Base-by-base conservation (phyloP, 2,797 vertebrate species). In the Hozukius guyotensis region DNA sequence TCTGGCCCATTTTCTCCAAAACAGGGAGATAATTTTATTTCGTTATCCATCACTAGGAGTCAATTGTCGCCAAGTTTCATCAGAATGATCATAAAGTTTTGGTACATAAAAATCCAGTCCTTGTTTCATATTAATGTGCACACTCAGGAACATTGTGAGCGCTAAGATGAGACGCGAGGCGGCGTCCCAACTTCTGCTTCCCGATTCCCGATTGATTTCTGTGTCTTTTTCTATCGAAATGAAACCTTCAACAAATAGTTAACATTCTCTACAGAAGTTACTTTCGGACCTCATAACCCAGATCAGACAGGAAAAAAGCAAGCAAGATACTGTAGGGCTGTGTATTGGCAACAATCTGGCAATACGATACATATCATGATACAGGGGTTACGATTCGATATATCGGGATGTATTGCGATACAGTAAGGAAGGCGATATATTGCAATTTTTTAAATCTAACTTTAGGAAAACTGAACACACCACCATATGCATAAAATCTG, bases 1-100 rank as follows among this genome's bases (percentile, higher is more conserved):
- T 46, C 20, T 53, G 9, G 13, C 52, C 87, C 53, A 67, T 77
- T 80, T 85, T 71, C 55, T 76, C 20, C 32, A 64, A 52, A 77
- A 73, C 12, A 46, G 7, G 52, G 55, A 64, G 82, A 25, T 24
- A 46, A 6, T 57, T 80, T 71, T 59, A 81, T 73, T 68, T 49
- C 72, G 42, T 75, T 64, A 75, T 77, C 52, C 69, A 77, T 81
- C 64, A 74, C 22, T 24, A 8, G 9, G 56, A 79, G 61, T 55
- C 60, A 42, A 8, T 46, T 56, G 46, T 72, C 8, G 13, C 8
- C 10, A 12, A 31, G 32, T 75, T 81, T 72, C 3, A 70, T 74
- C 55, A 60, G 32, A 75, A 60, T 72, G 42, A 78, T 60, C 34
- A 18, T 70, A 61, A 71, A 57, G 31, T 60, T 82, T 64, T 64